Evolutionary conservation across 2,888 invertebrate species (phyloP).

Genomic region (Deilephila porcellus): DNA sequence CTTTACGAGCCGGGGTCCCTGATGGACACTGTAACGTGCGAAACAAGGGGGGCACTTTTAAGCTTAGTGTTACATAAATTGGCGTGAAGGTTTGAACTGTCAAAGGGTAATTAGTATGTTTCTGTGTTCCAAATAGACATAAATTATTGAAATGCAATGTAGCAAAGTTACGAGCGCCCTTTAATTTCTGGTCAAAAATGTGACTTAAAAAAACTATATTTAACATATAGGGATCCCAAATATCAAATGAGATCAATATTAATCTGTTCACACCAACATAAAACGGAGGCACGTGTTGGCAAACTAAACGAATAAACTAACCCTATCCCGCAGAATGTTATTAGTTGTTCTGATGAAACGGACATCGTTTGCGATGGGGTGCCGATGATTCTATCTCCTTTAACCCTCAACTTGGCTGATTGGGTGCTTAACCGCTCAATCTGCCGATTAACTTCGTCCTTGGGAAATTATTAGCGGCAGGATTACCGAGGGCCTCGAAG

Average conservation of each 20-base stretch:
- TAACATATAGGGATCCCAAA: too few relatives aligned
- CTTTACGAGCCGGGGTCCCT: conserved; percentile 57
- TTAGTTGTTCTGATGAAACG: conserved; percentile 31
- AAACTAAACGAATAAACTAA: conserved; percentile 40
- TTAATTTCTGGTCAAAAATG: too few relatives aligned
- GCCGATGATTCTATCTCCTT: conserved; percentile 30
- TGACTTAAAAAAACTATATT: too few relatives aligned
- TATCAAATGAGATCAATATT: background rate
- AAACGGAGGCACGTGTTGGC: conserved; percentile 33
- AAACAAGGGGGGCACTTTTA: conserved; percentile 18
- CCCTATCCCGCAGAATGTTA: conserved; percentile 45
- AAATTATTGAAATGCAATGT: too few relatives aligned
- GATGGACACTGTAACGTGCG: conserved; percentile 52
- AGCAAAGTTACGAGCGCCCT: too few relatives aligned
- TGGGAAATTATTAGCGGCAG: conserved; percentile 30
- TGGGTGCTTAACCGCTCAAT: conserved; percentile 31
- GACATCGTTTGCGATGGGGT: conserved; percentile 31
- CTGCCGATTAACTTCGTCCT: conserved; percentile 32
- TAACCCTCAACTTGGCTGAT: conserved; percentile 31
- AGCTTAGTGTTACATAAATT: conserved; percentile 31
- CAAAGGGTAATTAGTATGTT: background rate
- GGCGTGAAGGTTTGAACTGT: background rate
- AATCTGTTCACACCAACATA: background rate
- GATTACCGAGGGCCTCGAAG: conserved; percentile 18
- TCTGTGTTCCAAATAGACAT: too few relatives aligned